phyloP scores from a whole-genome alignment of 2,113 vertebrate genomes.

The Pongo abelii region DNA sequence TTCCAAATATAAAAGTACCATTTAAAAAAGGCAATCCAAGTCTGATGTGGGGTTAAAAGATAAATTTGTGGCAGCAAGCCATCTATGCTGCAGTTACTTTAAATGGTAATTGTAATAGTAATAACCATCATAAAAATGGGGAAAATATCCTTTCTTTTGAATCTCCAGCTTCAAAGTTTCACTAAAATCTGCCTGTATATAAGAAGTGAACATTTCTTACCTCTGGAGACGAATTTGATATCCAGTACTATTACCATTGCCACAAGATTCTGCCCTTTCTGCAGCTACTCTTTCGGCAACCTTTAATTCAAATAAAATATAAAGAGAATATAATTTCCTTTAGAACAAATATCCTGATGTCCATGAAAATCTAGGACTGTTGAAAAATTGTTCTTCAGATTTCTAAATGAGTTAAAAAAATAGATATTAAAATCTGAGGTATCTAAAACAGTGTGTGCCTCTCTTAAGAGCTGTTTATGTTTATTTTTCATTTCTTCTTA shows the following conservation, averaged over 20 bases:
- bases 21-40: not conserved
- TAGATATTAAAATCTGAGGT: not conserved
- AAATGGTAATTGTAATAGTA: slow-evolving; percentile 4
- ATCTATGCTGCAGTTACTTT: not conserved
- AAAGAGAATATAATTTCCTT: not conserved
- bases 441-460: not conserved
- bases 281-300: slow-evolving; percentile 96
- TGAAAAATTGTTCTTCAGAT: not conserved
- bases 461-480: not conserved
- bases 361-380: not conserved
- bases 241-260: slow-evolving; percentile 93
- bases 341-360: not conserved
- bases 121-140: not conserved
- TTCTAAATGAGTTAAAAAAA: not conserved
- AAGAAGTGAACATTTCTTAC: slow-evolving; percentile 79
- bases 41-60: not conserved
- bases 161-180: not conserved
- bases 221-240: slow-evolving; percentile 98
- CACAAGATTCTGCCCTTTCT: slow-evolving; percentile 94
- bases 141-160: not conserved
- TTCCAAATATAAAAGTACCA: not conserved
- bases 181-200: not conserved
- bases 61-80: not conserved
- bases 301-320: slow-evolving; percentile 80
- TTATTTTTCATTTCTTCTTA: not conserved